These are phyloP conservation scores for Drosophila buzzatii DNA, from an alignment of 2,888 invertebrate genomes.

Conservation along the genomic window DNA sequence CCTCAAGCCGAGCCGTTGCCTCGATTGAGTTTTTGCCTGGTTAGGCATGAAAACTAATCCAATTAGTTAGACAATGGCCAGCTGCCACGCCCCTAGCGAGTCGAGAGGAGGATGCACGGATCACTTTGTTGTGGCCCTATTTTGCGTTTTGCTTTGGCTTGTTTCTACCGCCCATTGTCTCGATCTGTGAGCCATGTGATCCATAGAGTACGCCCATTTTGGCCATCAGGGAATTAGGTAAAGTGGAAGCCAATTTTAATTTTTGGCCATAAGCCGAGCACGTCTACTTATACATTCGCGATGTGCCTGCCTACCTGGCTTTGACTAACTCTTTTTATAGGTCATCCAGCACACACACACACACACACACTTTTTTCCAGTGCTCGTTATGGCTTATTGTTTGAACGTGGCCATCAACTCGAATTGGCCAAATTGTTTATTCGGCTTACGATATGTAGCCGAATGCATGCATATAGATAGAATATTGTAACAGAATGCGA, in stretches of 20 bases:
- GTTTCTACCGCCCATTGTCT: background rate
- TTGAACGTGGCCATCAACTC: constrained; percentile 35
- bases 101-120: constrained; percentile 42
- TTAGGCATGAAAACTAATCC: constrained; percentile 74
- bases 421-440: constrained; percentile 72
- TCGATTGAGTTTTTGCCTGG: constrained; percentile 37
- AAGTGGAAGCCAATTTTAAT: constrained; percentile 34
- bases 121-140: constrained; percentile 25
- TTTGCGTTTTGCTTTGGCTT: constrained; percentile 31
- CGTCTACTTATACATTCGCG: constrained; percentile 30
- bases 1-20: constrained; percentile 14
- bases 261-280: constrained; percentile 40
- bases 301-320: constrained; percentile 5
- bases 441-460: constrained; percentile 32
- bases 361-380: constrained; percentile 16
- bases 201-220: constrained; percentile 1
- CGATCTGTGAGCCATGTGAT: constrained; percentile 15
- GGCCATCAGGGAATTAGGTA: constrained; percentile 33
- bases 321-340: constrained; percentile 29
- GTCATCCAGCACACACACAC: constrained; percentile 4
- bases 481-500: constrained; percentile 14
- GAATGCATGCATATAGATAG: constrained; percentile 34
- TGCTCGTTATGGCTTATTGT: constrained; percentile 52
- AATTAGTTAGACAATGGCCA: constrained; percentile 72
- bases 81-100: constrained; percentile 44